Percentiles rank a stretch among this genome's conserved stretches.
Conservation (phyloP, 1,140 invertebrate genomes). For the Helicoverpa armigera region DNA sequence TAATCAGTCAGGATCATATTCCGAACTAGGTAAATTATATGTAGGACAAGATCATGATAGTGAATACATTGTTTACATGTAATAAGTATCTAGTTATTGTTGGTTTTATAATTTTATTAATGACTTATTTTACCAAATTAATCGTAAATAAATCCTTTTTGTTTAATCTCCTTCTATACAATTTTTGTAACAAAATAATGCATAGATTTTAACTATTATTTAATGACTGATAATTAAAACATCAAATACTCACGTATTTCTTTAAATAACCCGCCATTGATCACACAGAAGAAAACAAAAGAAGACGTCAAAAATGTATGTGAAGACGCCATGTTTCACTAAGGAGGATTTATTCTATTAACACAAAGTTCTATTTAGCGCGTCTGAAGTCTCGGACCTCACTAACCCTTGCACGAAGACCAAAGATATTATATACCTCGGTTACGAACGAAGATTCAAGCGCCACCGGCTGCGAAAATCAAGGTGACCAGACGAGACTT, state of each 20-base stretch:
- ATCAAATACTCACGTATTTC: slow-evolving; percentile 47
- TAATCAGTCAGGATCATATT: too few relatives aligned
- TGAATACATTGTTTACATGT: too few relatives aligned
- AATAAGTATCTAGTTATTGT: too few relatives aligned
- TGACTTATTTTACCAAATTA: too few relatives aligned
- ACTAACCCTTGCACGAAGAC: background rate
- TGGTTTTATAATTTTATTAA: too few relatives aligned
- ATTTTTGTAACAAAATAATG: too few relatives aligned
- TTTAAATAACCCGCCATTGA: slow-evolving; percentile 42
- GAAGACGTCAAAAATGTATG: slow-evolving; percentile 18
- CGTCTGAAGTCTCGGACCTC: background rate
- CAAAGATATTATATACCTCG: slow-evolving; percentile 46
- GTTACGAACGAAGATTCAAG: background rate
- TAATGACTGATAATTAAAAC: background rate
- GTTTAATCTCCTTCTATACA: too few relatives aligned
- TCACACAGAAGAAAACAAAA: slow-evolving; percentile 41
- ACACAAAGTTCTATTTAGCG: slow-evolving; percentile 3
- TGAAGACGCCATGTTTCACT: slow-evolving; percentile 28
- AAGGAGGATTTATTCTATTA: background rate
- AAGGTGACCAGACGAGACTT: slow-evolving; percentile 46
- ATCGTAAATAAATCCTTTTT: too few relatives aligned
- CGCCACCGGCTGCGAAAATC: slow-evolving; percentile 17
- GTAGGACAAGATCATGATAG: too few relatives aligned
- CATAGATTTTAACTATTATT: too few relatives aligned
- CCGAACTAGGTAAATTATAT: too few relatives aligned